Evolutionary conservation across 2,888 invertebrate genomes (phyloP), one percentile per base, ranked within the genome.

Genomic region (Acleris literana): DNA sequence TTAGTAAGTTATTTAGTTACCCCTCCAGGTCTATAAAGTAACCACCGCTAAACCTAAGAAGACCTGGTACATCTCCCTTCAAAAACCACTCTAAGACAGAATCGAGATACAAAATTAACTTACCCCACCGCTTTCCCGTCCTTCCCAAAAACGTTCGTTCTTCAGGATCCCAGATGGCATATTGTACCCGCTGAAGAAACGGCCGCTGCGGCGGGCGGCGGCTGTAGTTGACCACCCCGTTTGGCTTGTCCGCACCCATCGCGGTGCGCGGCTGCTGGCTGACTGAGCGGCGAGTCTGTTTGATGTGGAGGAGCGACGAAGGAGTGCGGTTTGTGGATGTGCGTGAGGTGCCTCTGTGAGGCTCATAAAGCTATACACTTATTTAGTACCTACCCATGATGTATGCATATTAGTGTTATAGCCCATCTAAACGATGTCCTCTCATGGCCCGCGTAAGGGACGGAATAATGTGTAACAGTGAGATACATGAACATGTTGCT

Each of bases 101-200:
- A 25, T 25, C 25, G 1, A 20, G 18, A 4, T 13, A 7, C 16
- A 20, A 22, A 33, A 20, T 29, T 1, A 39, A 76, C 94, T 94
- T 86, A 96, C 96, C 95, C 96, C 96, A 96, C 83, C 94, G 90
- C 69, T 87, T 84, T 18, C 92, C 89, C 54, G 94, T 94, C 59
- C 95, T 90, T 3, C 95, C 95, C 68, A 95, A 81, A 68, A 95
- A 92, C 20, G 94, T 94, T 51, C 94, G 93, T 43, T 94, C 93
- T 59, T 93, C 90, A 0, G 94, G 85, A 74, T 96, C 93, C 77
- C 94, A 94, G 72, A 96, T 95, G 43, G 82, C 85, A 59, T 90
- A 91, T 71, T 84, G 79, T 62, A 92, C 73, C 69, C 76, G 79
- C 75, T 91, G 85, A 43, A 90, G 75, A 69, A 88, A 82, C 6